Base-by-base conservation (phyloP, 1,140 invertebrate species). In the Pseudomyrmex gracilis region DNA sequence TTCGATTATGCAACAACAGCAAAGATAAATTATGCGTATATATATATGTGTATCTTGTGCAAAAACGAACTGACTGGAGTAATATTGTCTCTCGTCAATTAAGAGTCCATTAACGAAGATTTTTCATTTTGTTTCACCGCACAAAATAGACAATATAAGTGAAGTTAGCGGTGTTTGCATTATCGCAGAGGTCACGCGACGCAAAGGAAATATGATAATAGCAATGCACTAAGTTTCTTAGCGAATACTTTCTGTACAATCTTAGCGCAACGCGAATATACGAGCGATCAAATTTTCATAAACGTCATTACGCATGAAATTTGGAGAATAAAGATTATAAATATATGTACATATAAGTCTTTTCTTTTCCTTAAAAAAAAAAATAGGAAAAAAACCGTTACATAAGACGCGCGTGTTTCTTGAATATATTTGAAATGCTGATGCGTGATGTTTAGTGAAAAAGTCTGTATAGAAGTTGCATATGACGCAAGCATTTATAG, bases 151-250 rank as follows among this genome's bases (percentile, higher is more conserved):
- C 9, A 13, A 51, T 2, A 74, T 2, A 74, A 74, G 15, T 47
- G 43, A 63, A 74, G 43, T 74, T 2, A 61, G 5, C n/a, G 17
- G 17, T 10, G 17, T 9, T 63, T 61, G 15, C 20, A 63, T 45
- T 74, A 60, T 34, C 12, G 12, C 10, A 34, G 57, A 74, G 71
- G 71, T 61, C 71, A 61, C 57, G 4, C 34, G n/a, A 2, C 2
- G 8, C 2, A 13, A 13, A 24, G 43, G 43, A 63, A 74, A 24
- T 60, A 1, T 47, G 43, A 45, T 47, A 12, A 22, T 60, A 10
- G 15, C 43, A n/a, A 2, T 24, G 15, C 2, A 22, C 22, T 22
- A 74, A 15, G 1, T 47, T 47, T 47, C 22, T 43, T 45, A 24
- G 43, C 20, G 47, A 58, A 61, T 24, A 45, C 43, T 45, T 34